Percentiles rank a stretch among this genome's conserved stretches.
Conservation (phyloP, 2,113 vertebrate genomes). For the Glaucomys volans region DNA sequence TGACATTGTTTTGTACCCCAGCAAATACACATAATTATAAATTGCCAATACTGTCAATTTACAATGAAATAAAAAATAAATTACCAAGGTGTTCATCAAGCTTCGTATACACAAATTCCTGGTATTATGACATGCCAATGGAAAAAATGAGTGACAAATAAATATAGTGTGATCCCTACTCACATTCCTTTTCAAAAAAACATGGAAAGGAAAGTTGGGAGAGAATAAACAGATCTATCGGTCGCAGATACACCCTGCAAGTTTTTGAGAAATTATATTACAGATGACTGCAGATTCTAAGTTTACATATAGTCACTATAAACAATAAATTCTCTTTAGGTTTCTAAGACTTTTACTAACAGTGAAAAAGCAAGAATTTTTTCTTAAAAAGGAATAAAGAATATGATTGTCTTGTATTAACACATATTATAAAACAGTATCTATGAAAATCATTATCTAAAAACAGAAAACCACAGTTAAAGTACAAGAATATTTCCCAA, state of each 20-base stretch:
- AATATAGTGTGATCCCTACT: no score
- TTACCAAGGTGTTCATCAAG: background rate
- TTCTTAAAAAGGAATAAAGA: constrained; percentile 30
- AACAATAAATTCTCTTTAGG: background rate
- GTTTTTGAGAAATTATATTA: constrained; percentile 5
- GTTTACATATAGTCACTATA: background rate
- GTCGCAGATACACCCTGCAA: background rate
- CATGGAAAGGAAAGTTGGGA: background rate
- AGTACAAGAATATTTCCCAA: constrained; percentile 36
- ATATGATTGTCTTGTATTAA: background rate
- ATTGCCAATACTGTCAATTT: background rate
- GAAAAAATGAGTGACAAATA: background rate
- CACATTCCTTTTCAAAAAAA: background rate
- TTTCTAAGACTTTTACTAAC: background rate
- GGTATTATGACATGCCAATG: background rate
- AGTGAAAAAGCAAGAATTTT: background rate
- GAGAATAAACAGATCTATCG: background rate
- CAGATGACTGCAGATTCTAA: background rate
- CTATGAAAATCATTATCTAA: constrained; percentile 22
- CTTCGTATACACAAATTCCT: constrained; percentile 24
- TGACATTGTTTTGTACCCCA: background rate
- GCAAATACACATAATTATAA: background rate
- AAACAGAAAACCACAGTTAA: constrained; percentile 28
- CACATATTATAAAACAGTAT: constrained; percentile 10
- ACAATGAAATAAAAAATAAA: background rate